A percentile compares a stretch with the other conserved stretches of the same genome.
These are phyloP conservation scores for Eutrigla gurnardus DNA, from an alignment of 2,797 vertebrate species.

Conservation along the genomic window DNA sequence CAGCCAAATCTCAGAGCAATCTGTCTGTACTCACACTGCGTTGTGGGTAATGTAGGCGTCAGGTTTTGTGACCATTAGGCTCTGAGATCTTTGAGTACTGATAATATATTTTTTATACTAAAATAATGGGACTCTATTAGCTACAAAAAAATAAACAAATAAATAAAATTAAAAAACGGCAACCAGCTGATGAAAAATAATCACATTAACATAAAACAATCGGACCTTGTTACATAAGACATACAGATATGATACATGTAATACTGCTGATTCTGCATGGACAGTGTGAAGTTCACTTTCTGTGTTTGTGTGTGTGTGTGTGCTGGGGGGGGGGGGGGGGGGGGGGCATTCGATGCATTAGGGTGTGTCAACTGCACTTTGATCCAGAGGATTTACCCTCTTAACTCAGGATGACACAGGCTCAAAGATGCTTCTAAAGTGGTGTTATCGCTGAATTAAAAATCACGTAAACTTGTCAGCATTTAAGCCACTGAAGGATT, in stretches of 20 bases:
- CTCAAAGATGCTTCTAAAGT: slow-evolving; percentile 24
- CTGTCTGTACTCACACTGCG: not conserved
- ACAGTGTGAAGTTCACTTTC: slow-evolving; percentile 22
- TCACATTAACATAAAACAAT: not conserved
- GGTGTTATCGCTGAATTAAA: slow-evolving; percentile 30
- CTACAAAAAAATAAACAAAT: too few relatives aligned
- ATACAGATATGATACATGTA: slow-evolving; percentile 22
- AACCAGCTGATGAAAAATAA: slow-evolving; percentile 11
- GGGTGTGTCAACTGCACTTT: slow-evolving; percentile 44
- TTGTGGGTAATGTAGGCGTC: not conserved
- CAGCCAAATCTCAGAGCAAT: not conserved
- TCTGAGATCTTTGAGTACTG: not conserved
- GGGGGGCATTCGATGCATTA: slow-evolving; percentile 20
- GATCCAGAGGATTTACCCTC: slow-evolving; percentile 42
- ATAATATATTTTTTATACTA: not conserved
- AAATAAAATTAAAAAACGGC: not conserved
- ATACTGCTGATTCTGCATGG: slow-evolving; percentile 10
- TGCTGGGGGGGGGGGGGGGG: not conserved
- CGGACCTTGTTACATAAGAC: not conserved
- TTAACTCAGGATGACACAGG: slow-evolving; percentile 17
- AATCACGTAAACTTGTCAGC: slow-evolving; percentile 37
- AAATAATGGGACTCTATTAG: not conserved
- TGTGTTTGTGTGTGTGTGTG: not conserved
- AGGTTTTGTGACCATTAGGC: slow-evolving; percentile 1
- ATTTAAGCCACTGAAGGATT: slow-evolving; percentile 27